Base-by-base conservation (phyloP, 2,888 invertebrate species). In the Ormyrus nitidulus region DNA sequence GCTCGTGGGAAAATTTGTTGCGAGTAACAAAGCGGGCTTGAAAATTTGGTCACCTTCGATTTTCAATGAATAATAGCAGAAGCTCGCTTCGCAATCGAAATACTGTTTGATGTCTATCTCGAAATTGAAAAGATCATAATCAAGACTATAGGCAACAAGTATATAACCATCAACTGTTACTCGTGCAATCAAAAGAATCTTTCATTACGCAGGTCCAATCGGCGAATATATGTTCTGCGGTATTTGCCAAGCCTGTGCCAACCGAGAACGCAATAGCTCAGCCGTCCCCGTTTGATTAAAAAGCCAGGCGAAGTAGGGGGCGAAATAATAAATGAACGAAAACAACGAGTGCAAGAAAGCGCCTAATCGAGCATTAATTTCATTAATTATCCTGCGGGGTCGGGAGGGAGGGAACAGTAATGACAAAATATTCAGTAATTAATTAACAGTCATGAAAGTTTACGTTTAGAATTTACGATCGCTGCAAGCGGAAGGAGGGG, bases 361-460 rank as follows among this genome's bases (percentile, higher is more conserved):
- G 68, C 77, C 73, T 77, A 77, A 80, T 80, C 80, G 80, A 77
- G 77, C 77, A 73, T 77, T 77, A 80, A 80, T 77, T 77, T 69
- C 80, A 80, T 80, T 80, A 80, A 80, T 77, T 73, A 80, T 76
- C 49, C 54, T 0, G 10, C 34, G 13, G 6, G 49, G 2, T 19
- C 11, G 44, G 3, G 54, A 1, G 54, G 10, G 51, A 19, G 53
- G 13, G 19, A 8, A 13, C 53, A 62, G 77, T 77, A 77, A 73
- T 77, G 80, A 80, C 73, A 80, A 80, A 80, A 80, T 80, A 80
- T 80, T 73, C 69, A 19, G 76, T 77, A 77, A 80, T 80, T 80
- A 77, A 80, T 80, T 80, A 80, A 80, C 73, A 80, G 77, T 77
- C 77, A 76, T 73, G 65, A 80, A 80, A 80, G 73, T 80, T 77